Percentiles rank a stretch among this genome's conserved stretches.
phyloP scores from a whole-genome alignment of 2,797 vertebrate species.

The Poecilia wingei region DNA sequence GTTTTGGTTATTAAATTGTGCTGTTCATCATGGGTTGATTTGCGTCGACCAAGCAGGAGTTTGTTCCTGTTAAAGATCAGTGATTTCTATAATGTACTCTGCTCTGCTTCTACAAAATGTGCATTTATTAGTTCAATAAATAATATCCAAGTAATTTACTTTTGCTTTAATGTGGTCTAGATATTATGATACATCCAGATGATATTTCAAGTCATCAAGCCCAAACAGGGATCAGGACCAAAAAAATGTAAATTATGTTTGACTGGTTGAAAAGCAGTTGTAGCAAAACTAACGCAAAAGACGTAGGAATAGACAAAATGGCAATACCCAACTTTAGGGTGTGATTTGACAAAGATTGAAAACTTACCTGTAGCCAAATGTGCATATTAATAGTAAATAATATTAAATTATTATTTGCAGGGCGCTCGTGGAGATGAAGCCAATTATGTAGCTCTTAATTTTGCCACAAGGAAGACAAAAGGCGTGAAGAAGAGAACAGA shows the following conservation, averaged over 20 bases:
- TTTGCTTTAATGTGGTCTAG: not conserved
- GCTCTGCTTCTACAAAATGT: not conserved
- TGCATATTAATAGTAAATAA: not conserved
- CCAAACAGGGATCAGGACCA: not conserved
- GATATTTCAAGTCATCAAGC: not conserved
- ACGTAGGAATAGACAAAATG: not conserved
- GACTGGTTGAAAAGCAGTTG: too few species aligned
- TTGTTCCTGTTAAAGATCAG: not conserved
- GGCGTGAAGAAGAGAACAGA: slow-evolving; percentile 13
- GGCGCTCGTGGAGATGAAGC: not conserved
- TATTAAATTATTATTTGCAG: slow-evolving; percentile 26
- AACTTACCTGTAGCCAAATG: not conserved
- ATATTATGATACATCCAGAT: not conserved
- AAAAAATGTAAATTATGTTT: not conserved
- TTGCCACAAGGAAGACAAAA: slow-evolving; percentile 28
- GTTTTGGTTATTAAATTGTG: not conserved
- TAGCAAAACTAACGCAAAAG: too few species aligned
- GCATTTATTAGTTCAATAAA: not conserved
- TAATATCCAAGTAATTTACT: not conserved
- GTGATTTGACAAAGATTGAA: not conserved
- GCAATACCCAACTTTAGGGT: not conserved
- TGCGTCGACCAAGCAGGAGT: not conserved
- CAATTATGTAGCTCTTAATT: slow-evolving; percentile 45
- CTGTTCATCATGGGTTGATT: not conserved
- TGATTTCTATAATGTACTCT: not conserved